Base-by-base conservation (phyloP, 1,140 invertebrate species). In the Lordiphosa mommai region DNA sequence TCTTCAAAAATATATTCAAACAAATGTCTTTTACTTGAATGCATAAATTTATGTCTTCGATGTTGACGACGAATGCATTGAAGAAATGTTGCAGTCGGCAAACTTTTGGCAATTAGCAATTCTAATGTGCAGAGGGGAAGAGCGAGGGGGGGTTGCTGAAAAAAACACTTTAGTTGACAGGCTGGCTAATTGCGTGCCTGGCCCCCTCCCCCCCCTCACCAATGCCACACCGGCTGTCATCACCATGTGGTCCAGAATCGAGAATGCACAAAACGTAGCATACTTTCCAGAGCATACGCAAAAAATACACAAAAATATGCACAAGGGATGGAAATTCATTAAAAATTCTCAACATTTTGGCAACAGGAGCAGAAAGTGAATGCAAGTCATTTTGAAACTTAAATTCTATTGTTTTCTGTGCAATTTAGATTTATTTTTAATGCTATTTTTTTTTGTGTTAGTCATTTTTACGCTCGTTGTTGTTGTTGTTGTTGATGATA, bases 341-440 rank as follows among this genome's bases (percentile, higher is more conserved):
- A 56, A 48, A 70, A 82, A 80, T 80, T 73, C 67, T 20, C 50
- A 74, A 68, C 60, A 70, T 70, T 72, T 44, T 59, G 37, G 51
- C 49, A 58, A 33, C 64, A 27, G 59, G 33, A 47, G 29, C 40
- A 30, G 20, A 37, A 34, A 47, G 14, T 29, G 44, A 37, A 46
- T 50, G 52, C 53, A 72, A 27, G 23, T 33, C 41, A 50, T 60
- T 46, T 46, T 44, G 66, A 66, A 71, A 71, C 50, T 74, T 23
- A 64, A 82, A 74, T 71, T 60, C 57, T 30, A 60, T 80, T 80
- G 56, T 80, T 52, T 52, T 49, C 23, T 44, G 34, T 70, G 67
- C 76, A 80, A 73, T 80, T 80, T 82, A 61, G 65, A 80, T 82
- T 74, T 82, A 82, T 82, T 71, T 82, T 82, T 74, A 82, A 82